Conservation (phyloP, 2,888 invertebrate species). For the Cheilosia pagana region DNA sequence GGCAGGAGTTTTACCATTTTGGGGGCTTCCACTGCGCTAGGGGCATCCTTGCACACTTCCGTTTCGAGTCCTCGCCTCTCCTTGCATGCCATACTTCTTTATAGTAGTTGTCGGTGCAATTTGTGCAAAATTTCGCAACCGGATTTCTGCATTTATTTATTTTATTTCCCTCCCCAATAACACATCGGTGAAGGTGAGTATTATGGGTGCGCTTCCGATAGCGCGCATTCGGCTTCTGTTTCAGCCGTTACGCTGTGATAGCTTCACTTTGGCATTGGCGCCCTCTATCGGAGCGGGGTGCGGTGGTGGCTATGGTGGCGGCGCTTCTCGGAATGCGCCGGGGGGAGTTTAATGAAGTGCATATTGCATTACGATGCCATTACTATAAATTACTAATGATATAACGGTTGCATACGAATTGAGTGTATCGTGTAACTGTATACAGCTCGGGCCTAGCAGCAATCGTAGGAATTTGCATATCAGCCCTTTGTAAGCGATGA, state of each 20-base stretch:
- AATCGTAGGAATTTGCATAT: conserved; percentile 69
- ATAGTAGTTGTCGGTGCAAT: conserved; percentile 38
- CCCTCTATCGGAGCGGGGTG: conserved; percentile 6
- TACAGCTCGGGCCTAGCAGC: conserved; percentile 45
- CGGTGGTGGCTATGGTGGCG: background rate
- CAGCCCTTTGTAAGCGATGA: conserved; percentile 67
- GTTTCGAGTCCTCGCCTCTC: conserved; percentile 32
- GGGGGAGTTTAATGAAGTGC: conserved; percentile 74
- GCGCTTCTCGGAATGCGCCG: conserved; percentile 20
- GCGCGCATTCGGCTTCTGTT: conserved; percentile 21
- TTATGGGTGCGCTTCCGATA: conserved; percentile 4
- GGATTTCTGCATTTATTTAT: conserved; percentile 75
- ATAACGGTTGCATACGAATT: conserved; percentile 59
- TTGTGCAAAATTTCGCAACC: conserved; percentile 70
- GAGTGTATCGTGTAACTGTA: conserved; percentile 57
- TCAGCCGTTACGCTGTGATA: conserved; percentile 54
- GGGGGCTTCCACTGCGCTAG: conserved; percentile 29
- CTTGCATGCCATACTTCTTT: conserved; percentile 41
- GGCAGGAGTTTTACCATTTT: background rate
- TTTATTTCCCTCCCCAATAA: conserved; percentile 48
- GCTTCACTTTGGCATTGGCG: conserved; percentile 63
- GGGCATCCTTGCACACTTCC: conserved; percentile 71
- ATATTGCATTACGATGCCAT: conserved; percentile 76
- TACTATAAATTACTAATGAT: conserved; percentile 75
- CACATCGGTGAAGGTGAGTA: conserved; percentile 33